These are phyloP conservation scores for Pyrochroa serraticornis DNA, from an alignment of 2,888 invertebrate genomes.

Conservation along the genomic window DNA sequence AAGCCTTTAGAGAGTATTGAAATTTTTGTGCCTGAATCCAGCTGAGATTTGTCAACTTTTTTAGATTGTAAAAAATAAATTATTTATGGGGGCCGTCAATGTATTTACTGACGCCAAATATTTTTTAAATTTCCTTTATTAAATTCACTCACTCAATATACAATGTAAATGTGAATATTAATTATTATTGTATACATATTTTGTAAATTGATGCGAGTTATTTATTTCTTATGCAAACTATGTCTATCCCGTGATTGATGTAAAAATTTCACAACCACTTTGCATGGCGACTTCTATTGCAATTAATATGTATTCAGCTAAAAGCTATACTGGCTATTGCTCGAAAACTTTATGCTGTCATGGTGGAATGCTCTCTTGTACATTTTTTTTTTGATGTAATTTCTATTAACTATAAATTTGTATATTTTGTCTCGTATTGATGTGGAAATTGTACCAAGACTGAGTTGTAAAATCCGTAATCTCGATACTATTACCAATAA, in stretches of 20 bases:
- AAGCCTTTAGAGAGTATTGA: slow-evolving; percentile 51
- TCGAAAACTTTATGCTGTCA: too few relatives aligned
- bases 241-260: too few relatives aligned
- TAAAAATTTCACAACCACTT: too few relatives aligned
- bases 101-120: slow-evolving; percentile 12
- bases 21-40: slow-evolving; percentile 57
- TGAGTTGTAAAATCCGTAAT: slow-evolving; percentile 39
- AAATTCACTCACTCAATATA: too few relatives aligned
- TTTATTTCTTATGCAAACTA: too few relatives aligned
- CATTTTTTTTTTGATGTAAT: slow-evolving; percentile 8
- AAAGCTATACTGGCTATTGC: too few relatives aligned
- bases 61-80: slow-evolving; percentile 12
- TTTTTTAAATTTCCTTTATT: slow-evolving; percentile 19
- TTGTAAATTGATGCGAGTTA: background rate
- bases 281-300: too few relatives aligned
- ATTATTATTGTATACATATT: background rate
- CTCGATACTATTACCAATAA: slow-evolving; percentile 23
- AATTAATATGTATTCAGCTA: too few relatives aligned
- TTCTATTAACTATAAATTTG: too few relatives aligned
- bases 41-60: slow-evolving; percentile 47
- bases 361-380: slow-evolving; percentile 30
- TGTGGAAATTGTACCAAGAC: slow-evolving; percentile 34
- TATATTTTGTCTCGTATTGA: slow-evolving; percentile 14
- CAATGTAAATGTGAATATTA: background rate
- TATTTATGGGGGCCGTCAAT: slow-evolving; percentile 6